phyloP scores from a whole-genome alignment of 2,113 vertebrate species.

The Ondatra zibethicus region DNA sequence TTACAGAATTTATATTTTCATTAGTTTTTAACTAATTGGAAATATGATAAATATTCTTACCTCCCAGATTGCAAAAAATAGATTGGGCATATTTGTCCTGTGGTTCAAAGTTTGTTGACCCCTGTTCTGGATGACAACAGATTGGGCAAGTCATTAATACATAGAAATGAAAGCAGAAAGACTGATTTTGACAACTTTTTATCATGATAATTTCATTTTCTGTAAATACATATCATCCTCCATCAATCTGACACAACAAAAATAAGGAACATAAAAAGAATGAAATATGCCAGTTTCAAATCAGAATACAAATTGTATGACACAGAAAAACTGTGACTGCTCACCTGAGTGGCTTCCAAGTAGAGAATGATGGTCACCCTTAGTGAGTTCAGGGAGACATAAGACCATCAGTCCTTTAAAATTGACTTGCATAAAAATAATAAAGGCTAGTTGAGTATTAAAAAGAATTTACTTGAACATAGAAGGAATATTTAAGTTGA shows the following conservation, averaged over 20 bases:
- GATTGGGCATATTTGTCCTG: background rate
- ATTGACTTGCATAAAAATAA: background rate
- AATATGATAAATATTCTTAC: background rate
- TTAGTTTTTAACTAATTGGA: background rate
- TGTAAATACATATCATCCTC: background rate
- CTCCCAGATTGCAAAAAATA: background rate
- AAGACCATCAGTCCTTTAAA: background rate
- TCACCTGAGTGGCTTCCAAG: background rate
- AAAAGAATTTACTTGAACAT: background rate
- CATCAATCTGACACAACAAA: constrained; percentile 3
- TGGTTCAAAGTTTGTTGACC: background rate
- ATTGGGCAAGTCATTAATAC: background rate
- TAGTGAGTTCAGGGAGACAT: background rate
- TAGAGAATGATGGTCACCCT: background rate
- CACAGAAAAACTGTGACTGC: background rate
- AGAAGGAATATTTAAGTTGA: background rate
- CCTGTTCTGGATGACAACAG: background rate
- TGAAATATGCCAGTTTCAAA: background rate
- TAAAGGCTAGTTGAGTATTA: background rate
- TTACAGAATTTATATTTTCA: background rate
- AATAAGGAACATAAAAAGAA: background rate
- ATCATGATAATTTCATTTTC: background rate
- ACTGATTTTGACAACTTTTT: background rate
- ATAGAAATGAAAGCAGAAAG: background rate
- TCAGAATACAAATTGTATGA: background rate